Percentiles rank a stretch among this genome's conserved stretches.
Conservation (phyloP, 2,888 invertebrate species). For the Ferdinandea cuprea region DNA sequence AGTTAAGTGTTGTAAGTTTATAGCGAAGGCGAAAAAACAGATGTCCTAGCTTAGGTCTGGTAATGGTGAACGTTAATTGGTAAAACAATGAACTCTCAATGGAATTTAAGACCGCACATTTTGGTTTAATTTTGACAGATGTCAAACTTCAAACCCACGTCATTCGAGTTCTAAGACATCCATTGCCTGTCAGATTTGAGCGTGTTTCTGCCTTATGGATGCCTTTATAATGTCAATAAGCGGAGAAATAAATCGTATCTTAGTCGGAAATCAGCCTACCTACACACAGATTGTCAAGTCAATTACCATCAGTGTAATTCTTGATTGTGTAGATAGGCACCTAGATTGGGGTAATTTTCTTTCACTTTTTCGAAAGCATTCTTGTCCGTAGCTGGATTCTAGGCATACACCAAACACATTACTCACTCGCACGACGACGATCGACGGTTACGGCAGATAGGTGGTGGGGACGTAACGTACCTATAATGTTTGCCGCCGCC, state of each 20-base stretch:
- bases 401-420: conserved; percentile 47
- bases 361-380: conserved; percentile 65
- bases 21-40: no score
- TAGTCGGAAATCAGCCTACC: conserved; percentile 20
- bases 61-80: no score
- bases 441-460: no score
- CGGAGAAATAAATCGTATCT: conserved; percentile 28
- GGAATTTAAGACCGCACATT: not conserved
- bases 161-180: conserved; percentile 16
- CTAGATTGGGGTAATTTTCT: conserved; percentile 52
- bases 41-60: no score
- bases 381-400: conserved; percentile 43
- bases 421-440: conserved; percentile 36
- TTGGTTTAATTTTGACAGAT: not conserved
- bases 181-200: conserved; percentile 40
- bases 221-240: conserved; percentile 37
- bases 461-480: not conserved
- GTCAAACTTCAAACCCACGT: conserved; percentile 23
- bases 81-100: not conserved
- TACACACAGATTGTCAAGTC: conserved; percentile 32
- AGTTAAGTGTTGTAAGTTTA: not conserved
- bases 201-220: conserved; percentile 5
- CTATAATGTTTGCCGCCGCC: conserved; percentile 3
- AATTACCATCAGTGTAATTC: conserved; percentile 32
- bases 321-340: conserved; percentile 34